Evolutionary conservation across 2,113 vertebrate genomes (phyloP).

Genomic region (Chloebia gouldiae): DNA sequence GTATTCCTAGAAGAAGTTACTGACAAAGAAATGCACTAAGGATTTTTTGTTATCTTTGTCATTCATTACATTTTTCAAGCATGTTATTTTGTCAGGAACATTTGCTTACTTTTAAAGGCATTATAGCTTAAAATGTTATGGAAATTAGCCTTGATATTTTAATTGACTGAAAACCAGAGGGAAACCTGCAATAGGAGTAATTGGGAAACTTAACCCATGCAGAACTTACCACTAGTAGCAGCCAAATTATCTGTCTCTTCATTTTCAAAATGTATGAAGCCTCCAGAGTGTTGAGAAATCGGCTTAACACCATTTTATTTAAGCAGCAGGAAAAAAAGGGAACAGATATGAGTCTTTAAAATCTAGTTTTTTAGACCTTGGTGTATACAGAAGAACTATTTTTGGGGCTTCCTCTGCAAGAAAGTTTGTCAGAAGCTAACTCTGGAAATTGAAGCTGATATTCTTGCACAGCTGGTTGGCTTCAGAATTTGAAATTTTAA

Average conservation of each 20-base stretch:
- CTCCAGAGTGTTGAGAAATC: not conserved
- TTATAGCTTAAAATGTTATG: not conserved
- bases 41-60: slow-evolving; percentile 8
- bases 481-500: not conserved
- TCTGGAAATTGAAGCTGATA: not conserved
- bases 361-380: not conserved
- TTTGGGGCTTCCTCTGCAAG: not conserved
- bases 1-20: not conserved
- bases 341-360: not conserved
- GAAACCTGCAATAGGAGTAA: not conserved
- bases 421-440: not conserved
- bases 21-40: slow-evolving; percentile 11
- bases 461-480: not conserved
- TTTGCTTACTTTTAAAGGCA: slow-evolving; percentile 20
- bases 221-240: not conserved
- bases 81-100: not conserved
- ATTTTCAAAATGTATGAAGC: not conserved
- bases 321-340: not conserved
- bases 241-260: not conserved
- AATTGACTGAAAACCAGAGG: not conserved
- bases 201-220: not conserved
- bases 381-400: not conserved
- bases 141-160: slow-evolving; percentile 1
- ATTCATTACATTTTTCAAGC: slow-evolving; percentile 3
- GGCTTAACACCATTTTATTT: not conserved